These are phyloP conservation scores for Alcis repandata DNA, from an alignment of 2,888 invertebrate species.

Conservation along the genomic window DNA sequence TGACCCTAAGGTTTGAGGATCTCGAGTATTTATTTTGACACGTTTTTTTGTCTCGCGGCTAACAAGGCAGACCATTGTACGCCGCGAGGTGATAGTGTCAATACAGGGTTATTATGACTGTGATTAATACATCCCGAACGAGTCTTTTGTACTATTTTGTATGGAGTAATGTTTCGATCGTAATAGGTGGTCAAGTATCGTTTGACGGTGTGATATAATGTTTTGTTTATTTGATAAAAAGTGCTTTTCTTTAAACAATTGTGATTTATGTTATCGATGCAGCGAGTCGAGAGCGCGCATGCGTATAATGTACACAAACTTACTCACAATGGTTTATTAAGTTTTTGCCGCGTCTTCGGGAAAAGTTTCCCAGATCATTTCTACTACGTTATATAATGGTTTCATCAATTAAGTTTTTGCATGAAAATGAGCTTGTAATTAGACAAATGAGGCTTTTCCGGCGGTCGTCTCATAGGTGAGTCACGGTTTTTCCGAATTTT, in stretches of 20 bases:
- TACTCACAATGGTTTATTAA: background rate
- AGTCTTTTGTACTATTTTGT: constrained; percentile 53
- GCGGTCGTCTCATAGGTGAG: constrained; percentile 70
- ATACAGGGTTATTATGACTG: constrained; percentile 73
- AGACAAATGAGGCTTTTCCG: constrained; percentile 76
- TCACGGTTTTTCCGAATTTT: constrained; percentile 84
- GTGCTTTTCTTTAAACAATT: constrained; percentile 21
- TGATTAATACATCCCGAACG: constrained; percentile 66
- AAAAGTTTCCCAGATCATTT: constrained; percentile 60
- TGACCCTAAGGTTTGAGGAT: constrained; percentile 63
- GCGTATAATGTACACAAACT: constrained; percentile 18
- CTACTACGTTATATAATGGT: constrained; percentile 68
- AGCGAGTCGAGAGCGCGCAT: constrained; percentile 18
- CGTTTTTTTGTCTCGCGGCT: constrained; percentile 75
- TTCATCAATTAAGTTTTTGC: constrained; percentile 67
- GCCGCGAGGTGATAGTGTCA: constrained; percentile 77
- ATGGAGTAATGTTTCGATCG: constrained; percentile 41
- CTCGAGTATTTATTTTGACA: constrained; percentile 77
- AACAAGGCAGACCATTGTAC: constrained; percentile 79
- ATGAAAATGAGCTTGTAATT: constrained; percentile 66
- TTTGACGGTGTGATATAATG: constrained; percentile 31
- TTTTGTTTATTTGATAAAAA: constrained; percentile 22
- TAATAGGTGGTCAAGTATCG: constrained; percentile 48
- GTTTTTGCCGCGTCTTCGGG: constrained; percentile 41
- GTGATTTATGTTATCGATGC: constrained; percentile 43